These are phyloP conservation scores for Balaenoptera acutorostrata DNA, from an alignment of 2,113 vertebrate species.

Conservation along the genomic window DNA sequence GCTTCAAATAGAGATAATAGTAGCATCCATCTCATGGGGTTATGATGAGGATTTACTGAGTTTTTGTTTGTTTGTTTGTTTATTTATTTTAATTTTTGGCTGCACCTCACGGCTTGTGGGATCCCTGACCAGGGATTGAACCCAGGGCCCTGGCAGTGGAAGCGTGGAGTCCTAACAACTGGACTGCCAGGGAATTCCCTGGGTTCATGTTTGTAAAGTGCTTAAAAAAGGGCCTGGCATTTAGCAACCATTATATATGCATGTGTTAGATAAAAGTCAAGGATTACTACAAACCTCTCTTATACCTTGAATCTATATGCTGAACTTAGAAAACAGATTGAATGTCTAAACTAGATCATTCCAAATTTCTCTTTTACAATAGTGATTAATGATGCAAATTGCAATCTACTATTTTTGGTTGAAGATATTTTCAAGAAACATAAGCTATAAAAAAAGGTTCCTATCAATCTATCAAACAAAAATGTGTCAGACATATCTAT, in stretches of 20 bases:
- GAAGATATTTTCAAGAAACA: neutral
- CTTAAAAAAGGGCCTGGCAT: neutral
- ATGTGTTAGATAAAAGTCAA: neutral
- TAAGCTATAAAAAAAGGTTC: neutral
- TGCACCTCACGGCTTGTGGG: too few species aligned
- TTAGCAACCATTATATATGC: neutral
- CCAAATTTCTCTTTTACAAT: neutral
- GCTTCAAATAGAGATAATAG: neutral
- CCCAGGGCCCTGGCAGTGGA: neutral
- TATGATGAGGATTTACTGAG: neutral
- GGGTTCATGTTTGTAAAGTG: neutral
- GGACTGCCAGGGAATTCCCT: neutral
- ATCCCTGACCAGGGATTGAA: neutral
- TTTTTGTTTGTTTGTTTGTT: neutral
- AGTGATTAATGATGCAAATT: neutral
- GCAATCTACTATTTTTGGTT: neutral
- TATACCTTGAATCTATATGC: neutral
- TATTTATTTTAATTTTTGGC: neutral
- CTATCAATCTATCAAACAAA: neutral
- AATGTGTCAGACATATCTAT: neutral
- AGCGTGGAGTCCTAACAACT: neutral
- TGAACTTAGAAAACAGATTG: neutral
- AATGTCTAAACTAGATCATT: neutral
- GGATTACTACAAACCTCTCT: neutral
- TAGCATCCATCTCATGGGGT: neutral